Conservation (phyloP, 2,113 vertebrate species). For the Mionectes macconnelli region DNA sequence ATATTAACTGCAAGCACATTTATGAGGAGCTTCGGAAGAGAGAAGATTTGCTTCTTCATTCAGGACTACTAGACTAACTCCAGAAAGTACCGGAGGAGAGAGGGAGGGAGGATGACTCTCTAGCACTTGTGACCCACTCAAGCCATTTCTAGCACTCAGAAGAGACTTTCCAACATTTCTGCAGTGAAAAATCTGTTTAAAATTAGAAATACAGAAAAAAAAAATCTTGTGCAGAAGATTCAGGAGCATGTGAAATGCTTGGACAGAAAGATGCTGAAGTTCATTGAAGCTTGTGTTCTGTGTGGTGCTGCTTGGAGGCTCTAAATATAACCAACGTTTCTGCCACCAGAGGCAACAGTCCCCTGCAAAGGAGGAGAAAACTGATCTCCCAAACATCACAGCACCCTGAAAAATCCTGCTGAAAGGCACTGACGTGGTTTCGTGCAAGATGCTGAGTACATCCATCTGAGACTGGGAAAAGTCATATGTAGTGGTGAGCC, state of each 20-base stretch:
- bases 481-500: background rate
- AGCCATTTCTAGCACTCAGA: constrained; percentile 8
- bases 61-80: constrained; percentile 17
- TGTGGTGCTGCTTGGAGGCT: background rate
- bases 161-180: constrained; percentile 21
- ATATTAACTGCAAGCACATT: constrained; percentile 69
- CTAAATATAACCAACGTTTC: constrained; percentile 15
- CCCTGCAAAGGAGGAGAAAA: background rate
- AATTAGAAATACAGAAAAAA: constrained; percentile 7
- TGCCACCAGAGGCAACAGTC: constrained; percentile 44
- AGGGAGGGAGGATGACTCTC: background rate
- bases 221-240: background rate
- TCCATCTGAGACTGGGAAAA: background rate
- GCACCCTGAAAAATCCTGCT: background rate
- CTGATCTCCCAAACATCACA: background rate
- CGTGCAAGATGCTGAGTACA: background rate
- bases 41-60: constrained; percentile 40
- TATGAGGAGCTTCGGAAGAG: constrained; percentile 44
- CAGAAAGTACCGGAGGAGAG: background rate
- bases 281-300: background rate
- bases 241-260: background rate
- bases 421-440: background rate
- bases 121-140: background rate
- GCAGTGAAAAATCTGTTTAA: background rate
- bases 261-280: constrained; percentile 7